Percentiles rank a stretch among this genome's conserved stretches.
Evolutionary conservation across 92 coral and sea anemone species (phyloP).

Genomic region (Bergia sp.): DNA sequence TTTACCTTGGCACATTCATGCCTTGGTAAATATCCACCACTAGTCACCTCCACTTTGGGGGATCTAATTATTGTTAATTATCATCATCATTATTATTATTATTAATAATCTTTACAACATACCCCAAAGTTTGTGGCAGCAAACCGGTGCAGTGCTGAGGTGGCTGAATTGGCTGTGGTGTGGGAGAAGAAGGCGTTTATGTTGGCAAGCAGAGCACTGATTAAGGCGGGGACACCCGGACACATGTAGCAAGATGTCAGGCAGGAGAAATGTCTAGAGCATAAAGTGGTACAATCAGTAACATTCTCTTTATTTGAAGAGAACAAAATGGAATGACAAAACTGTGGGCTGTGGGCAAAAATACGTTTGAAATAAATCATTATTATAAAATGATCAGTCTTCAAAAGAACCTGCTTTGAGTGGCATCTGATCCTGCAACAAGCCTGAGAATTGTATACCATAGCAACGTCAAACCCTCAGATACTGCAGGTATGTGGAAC

Average conservation of each 20-base stretch:
- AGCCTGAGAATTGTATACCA: background rate
- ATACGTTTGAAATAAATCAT: too few relatives aligned
- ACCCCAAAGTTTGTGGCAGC: conserved; percentile 99
- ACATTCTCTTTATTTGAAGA: background rate
- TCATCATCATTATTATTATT: too few relatives aligned
- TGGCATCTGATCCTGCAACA: background rate
- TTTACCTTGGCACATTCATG: too few relatives aligned
- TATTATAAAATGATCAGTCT: background rate
- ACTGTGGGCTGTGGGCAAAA: background rate
- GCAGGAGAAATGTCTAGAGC: conserved; percentile 87
- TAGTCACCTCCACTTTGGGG: too few relatives aligned
- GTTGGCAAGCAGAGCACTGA: conserved; percentile 92
- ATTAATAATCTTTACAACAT: conserved; percentile 23
- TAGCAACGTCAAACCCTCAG: too few relatives aligned
- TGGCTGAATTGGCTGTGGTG: conserved; percentile 95
- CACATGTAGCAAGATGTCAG: conserved; percentile 88
- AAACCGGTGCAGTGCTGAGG: conserved; percentile 92
- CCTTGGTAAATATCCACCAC: too few relatives aligned
- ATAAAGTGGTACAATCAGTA: background rate
- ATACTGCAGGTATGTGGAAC: too few relatives aligned
- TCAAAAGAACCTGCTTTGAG: background rate
- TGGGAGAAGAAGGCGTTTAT: conserved; percentile 99
- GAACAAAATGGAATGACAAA: background rate
- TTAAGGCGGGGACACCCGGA: conserved; percentile 90
- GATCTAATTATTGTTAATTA: background rate